These are phyloP conservation scores for Neodontobutis hainanensis DNA, from an alignment of 2,113 vertebrate genomes.

Conservation along the genomic window DNA sequence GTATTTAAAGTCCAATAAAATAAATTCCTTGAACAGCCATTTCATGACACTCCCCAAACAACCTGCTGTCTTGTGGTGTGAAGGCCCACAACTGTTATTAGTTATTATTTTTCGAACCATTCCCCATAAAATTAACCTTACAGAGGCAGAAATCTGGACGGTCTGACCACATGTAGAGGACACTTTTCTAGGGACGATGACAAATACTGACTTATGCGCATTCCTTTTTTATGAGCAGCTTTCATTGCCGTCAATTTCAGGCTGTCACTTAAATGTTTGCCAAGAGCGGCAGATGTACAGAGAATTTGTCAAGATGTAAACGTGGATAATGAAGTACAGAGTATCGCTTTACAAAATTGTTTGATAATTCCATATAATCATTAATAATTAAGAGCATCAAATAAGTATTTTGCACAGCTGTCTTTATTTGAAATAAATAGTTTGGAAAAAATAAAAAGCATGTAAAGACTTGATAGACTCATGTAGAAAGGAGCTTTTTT, in stretches of 20 bases:
- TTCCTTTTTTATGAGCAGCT: constrained; percentile 16
- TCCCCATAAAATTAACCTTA: constrained; percentile 78
- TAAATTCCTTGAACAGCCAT: constrained; percentile 72
- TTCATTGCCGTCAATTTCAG: constrained; percentile 16
- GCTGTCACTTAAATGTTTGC: constrained; percentile 11
- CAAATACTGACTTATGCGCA: constrained; percentile 42
- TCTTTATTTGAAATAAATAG: no score
- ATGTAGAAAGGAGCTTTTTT: constrained; percentile 18
- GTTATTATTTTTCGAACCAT: constrained; percentile 36
- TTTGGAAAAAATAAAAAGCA: not conserved
- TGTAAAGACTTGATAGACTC: not conserved
- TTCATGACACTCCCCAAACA: constrained; percentile 69
- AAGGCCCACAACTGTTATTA: constrained; percentile 70
- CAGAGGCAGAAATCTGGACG: constrained; percentile 64
- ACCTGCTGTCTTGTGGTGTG: constrained; percentile 68
- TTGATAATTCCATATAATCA: not conserved
- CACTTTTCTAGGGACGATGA: constrained; percentile 42
- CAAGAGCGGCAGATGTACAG: constrained; percentile 22
- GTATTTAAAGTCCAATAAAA: constrained; percentile 79
- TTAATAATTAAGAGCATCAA: no score
- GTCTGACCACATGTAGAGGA: constrained; percentile 54
- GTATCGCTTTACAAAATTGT: not conserved
- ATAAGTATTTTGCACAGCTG: no score
- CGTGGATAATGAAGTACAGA: constrained; percentile 13
- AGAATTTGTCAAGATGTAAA: constrained; percentile 18